Conservation (phyloP, 2,113 vertebrate species). For the Sitta europaea region DNA sequence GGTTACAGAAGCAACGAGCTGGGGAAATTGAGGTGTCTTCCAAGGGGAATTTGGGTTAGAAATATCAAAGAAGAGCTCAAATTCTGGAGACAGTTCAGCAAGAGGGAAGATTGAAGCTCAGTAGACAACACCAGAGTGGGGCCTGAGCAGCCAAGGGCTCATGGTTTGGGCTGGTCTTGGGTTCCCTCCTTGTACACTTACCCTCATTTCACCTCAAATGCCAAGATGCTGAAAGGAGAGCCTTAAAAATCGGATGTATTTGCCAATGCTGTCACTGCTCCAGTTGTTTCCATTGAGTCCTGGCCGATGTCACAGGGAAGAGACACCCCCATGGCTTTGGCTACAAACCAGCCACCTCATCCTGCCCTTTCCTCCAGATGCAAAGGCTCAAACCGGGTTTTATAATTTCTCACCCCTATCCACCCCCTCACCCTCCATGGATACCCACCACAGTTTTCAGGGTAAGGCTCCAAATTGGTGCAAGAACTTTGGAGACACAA, state of each 20-base stretch:
- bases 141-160: not conserved
- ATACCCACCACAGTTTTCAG: not conserved
- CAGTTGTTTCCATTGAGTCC: not conserved
- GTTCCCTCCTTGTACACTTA: not conserved
- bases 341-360: not conserved
- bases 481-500: not conserved
- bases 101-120: not conserved
- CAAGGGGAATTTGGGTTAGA: not conserved
- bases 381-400: not conserved
- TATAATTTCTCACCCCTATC: not conserved
- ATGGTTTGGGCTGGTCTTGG: not conserved
- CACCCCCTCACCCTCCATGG: not conserved
- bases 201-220: not conserved
- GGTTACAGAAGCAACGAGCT: not conserved
- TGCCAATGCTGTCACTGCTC: not conserved
- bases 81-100: not conserved
- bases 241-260: not conserved
- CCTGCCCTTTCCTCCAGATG: not conserved
- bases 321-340: not conserved
- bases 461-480: not conserved
- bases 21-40: not conserved
- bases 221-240: not conserved
- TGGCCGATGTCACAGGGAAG: not conserved
- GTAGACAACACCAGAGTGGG: rapidly evolving
- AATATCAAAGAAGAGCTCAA: not conserved